Conservation (phyloP, 2,888 invertebrate species). For the Latheticus oryzae region DNA sequence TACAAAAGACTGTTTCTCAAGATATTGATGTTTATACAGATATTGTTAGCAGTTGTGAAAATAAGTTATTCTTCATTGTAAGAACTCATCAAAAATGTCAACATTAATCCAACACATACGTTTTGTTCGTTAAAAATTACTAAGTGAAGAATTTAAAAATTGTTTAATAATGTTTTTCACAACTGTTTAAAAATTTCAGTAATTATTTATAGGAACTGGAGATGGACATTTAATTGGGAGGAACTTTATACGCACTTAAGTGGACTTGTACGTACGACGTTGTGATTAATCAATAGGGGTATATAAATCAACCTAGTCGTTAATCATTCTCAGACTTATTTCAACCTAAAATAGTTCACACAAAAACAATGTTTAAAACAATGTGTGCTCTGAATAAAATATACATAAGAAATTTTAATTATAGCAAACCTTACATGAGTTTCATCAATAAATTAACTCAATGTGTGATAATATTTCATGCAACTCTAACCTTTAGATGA, state of each 20-base stretch:
- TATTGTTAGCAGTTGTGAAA: no score
- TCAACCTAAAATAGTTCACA: slow-evolving; percentile 41
- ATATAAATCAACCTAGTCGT: slow-evolving; percentile 61
- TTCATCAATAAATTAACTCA: slow-evolving; percentile 17
- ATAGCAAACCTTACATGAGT: slow-evolving; percentile 8
- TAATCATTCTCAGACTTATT: slow-evolving; percentile 56
- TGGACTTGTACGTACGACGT: slow-evolving; percentile 53
- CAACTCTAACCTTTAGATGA: slow-evolving; percentile 12
- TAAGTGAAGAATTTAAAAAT: no score
- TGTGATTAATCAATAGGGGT: slow-evolving; percentile 56
- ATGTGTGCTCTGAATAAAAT: slow-evolving; percentile 33
- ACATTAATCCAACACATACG: no score
- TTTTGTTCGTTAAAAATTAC: no score
- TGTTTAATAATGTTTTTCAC: no score
- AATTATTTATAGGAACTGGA: slow-evolving; percentile 39
- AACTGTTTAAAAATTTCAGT: slow-evolving; percentile 31
- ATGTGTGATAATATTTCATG: slow-evolving; percentile 10
- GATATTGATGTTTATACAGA: no score
- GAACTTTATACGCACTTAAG: slow-evolving; percentile 47
- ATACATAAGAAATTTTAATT: slow-evolving; percentile 32
- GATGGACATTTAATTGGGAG: slow-evolving; percentile 40
- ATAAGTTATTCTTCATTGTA: no score
- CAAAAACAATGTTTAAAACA: slow-evolving; percentile 42
- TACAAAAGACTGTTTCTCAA: no score
- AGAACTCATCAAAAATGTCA: no score